Evolutionary conservation across 2,888 invertebrate genomes (phyloP), one percentile per base, ranked within the genome.

Genomic region (Sarcophaga variegata): DNA sequence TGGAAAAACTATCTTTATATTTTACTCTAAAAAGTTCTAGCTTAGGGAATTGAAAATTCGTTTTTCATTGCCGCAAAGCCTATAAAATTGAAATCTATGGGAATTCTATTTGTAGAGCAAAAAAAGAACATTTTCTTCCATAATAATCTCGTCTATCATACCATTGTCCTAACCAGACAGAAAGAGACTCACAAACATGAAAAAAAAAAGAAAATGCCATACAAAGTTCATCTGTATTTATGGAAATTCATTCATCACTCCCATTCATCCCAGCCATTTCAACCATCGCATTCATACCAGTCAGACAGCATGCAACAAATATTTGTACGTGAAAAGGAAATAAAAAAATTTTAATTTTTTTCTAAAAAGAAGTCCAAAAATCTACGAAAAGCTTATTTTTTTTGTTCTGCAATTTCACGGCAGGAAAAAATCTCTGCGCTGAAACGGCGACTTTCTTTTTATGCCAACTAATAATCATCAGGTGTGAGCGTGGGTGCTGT

Each of bases 381-480:
- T 14, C 49, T 14, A 12, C 14, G 14, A 49, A 49, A 14, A 14
- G 3, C 3, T 49, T 49, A 69, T 6, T 76, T 66, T 71, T 72
- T 47, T 37, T 2, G 6, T 37, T 5, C 8, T 62, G n/a, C 5
- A 17, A 81, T 63, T 72, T 72, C 17, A 59, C 17, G 25, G 2
- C 5, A 63, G 11, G 60, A 70, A 79, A 76, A 85, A 85, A 54
- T 63, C 12, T 37, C 37, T 5, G 37, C 63, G 49, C 49, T 85
- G 59, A 81, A 81, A 85, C 81, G 81, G 72, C 76, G 69, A 78
- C 75, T 85, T 85, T 81, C 77, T 78, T 85, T 4, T 85, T 81
- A 70, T 27, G 6, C 14, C 3, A 25, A n/a, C 47, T 47, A 6
- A 37, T 62, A 67, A 47, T 80, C 17, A 47, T n/a, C 20, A 27